Evolutionary conservation across 2,113 vertebrate genomes (phyloP).

Genomic region (Myrmecophaga tridactyla): DNA sequence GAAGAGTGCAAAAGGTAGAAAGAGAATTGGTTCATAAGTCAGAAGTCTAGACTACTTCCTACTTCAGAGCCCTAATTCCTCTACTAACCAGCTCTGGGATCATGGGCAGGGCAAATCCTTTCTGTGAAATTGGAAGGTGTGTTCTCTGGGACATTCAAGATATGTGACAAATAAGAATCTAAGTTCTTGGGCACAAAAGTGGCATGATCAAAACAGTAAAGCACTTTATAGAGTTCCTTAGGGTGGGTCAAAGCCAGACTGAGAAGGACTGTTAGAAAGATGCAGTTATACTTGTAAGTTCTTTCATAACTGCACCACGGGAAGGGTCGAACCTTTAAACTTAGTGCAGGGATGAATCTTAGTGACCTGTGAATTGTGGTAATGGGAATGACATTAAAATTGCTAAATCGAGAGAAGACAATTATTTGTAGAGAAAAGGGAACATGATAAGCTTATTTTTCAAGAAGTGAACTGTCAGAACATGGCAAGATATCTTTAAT

Average conservation of each 20-base stretch:
- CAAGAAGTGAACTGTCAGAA: constrained; percentile 22
- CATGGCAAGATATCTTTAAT: constrained; percentile 30
- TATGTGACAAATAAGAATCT: not conserved
- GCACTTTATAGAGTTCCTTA: not conserved
- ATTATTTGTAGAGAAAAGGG: constrained; percentile 31
- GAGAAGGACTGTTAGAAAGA: not conserved
- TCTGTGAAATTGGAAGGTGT: not conserved
- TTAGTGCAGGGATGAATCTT: not conserved
- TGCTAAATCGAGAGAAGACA: not conserved
- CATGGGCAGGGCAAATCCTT: not conserved
- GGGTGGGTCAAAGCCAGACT: not conserved
- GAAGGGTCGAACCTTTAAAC: not conserved
- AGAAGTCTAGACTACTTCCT: not conserved
- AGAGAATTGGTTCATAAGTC: not conserved
- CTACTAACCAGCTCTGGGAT: not conserved
- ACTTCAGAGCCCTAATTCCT: not conserved
- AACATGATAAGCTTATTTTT: constrained; percentile 23
- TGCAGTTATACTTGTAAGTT: not conserved
- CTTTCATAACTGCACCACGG: not conserved
- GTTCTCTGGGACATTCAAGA: not conserved
- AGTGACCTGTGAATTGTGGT: not conserved
- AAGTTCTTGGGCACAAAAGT: not conserved
- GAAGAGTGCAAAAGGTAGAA: not conserved
- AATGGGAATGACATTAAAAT: not conserved
- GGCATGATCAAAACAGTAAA: not conserved